Percentiles rank a stretch among this genome's conserved stretches.
Conservation (phyloP, 2,113 vertebrate species). For the Melanostigma gelatinosum region DNA sequence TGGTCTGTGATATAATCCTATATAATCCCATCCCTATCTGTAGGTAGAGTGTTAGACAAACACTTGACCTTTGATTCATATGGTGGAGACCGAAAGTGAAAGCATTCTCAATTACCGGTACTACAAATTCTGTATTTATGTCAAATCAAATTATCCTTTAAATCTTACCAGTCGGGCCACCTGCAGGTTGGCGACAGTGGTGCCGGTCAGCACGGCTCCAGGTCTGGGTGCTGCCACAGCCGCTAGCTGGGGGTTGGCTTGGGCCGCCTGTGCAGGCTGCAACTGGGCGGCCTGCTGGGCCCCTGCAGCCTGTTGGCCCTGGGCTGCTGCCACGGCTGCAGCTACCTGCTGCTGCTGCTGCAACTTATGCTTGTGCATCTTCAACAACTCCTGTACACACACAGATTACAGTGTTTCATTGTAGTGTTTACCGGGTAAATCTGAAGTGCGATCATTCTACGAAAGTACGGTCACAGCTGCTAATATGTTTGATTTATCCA, state of each 20-base stretch:
- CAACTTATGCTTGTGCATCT: conserved; percentile 82
- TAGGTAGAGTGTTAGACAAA: background rate
- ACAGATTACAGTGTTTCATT: background rate
- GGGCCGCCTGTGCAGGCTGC: conserved; percentile 84
- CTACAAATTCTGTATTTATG: background rate
- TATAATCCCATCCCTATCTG: background rate
- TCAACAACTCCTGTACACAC: conserved; percentile 86
- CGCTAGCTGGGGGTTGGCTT: conserved; percentile 89
- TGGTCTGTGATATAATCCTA: background rate
- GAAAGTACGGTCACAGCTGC: background rate
- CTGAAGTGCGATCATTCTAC: background rate
- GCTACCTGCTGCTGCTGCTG: conserved; percentile 80
- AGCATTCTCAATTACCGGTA: background rate
- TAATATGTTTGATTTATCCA: background rate
- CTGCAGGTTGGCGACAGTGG: conserved; percentile 89
- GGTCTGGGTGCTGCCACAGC: conserved; percentile 88
- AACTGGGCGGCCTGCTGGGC: conserved; percentile 83
- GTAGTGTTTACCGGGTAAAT: background rate
- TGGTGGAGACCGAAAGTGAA: background rate
- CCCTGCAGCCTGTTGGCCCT: conserved; percentile 86
- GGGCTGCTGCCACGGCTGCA: conserved; percentile 80
- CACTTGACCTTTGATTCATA: background rate
- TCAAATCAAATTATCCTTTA: background rate
- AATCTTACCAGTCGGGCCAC: conserved; percentile 92
- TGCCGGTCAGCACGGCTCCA: conserved; percentile 88